Percentiles rank a stretch among this genome's conserved stretches.
These are phyloP conservation scores for Panagrolaimus sp. DNA, from an alignment of 1,140 invertebrate genomes.

Conservation along the genomic window DNA sequence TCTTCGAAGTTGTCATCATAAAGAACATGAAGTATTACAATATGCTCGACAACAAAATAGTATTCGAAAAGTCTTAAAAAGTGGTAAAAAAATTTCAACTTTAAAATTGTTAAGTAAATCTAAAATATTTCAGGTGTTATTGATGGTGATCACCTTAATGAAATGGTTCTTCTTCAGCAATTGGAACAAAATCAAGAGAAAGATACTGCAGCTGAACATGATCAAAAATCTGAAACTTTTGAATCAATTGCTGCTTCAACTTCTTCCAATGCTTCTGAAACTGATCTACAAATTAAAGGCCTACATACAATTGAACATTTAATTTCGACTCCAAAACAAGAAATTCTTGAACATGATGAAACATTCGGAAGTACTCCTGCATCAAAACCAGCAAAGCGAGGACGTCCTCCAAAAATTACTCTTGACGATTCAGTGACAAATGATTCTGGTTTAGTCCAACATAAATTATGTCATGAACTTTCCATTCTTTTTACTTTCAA, in stretches of 20 bases:
- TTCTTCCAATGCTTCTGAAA: not conserved
- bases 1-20: conserved; percentile 32
- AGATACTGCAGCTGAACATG: not conserved
- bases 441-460: not conserved
- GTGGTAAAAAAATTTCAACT: conserved; percentile 16
- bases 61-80: conserved; percentile 27
- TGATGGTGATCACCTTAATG: conserved; percentile 14
- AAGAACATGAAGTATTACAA: conserved; percentile 26
- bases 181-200: conserved; percentile 2
- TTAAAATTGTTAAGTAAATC: not conserved
- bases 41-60: conserved; percentile 23
- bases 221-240: conserved; percentile 11
- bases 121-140: conserved; percentile 8
- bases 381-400: not conserved
- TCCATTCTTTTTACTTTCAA: conserved; percentile 12
- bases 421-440: conserved; percentile 9
- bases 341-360: not conserved
- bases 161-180: conserved; percentile 14
- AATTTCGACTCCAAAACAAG: conserved; percentile 8
- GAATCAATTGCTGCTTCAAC: conserved; percentile 5
- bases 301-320: not conserved
- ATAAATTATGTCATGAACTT: conserved; percentile 7
- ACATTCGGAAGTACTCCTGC: not conserved
- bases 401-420: conserved; percentile 11
- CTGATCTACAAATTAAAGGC: not conserved